A percentile compares a stretch with the other conserved stretches of the same genome.
These are phyloP conservation scores for Drosophila pruinosa DNA, from an alignment of 1,140 invertebrate species.

Conservation along the genomic window DNA sequence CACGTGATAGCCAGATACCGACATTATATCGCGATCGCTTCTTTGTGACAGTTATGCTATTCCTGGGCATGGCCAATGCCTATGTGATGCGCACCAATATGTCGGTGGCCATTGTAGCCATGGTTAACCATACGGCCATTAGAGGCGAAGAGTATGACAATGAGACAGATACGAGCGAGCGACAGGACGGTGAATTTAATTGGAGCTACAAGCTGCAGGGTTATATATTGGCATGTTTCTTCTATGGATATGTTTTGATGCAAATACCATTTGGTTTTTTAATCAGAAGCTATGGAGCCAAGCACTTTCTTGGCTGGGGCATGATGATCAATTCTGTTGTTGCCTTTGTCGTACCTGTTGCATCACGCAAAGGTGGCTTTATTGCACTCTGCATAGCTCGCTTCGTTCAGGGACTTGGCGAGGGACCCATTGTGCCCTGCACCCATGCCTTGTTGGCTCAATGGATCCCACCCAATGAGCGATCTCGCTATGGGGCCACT, in stretches of 20 bases:
- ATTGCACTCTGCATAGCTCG: slow-evolving; percentile 83
- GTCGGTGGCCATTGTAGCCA: slow-evolving; percentile 97
- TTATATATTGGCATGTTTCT: slow-evolving; percentile 92
- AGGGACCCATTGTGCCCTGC: slow-evolving; percentile 93
- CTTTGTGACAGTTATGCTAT: slow-evolving; percentile 92
- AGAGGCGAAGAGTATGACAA: slow-evolving; percentile 70
- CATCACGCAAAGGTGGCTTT: slow-evolving; percentile 86
- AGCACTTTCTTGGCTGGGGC: slow-evolving; percentile 91
- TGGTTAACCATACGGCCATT: slow-evolving; percentile 92
- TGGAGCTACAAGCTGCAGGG: slow-evolving; percentile 90
- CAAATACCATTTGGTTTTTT: slow-evolving; percentile 92
- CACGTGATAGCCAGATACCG: slow-evolving; percentile 9
- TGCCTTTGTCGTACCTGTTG: slow-evolving; percentile 88
- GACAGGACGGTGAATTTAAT: slow-evolving; percentile 86
- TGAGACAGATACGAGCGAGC: slow-evolving; percentile 85
- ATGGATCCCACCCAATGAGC: slow-evolving; percentile 93
- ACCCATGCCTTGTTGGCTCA: slow-evolving; percentile 92
- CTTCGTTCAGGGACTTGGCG: slow-evolving; percentile 92
- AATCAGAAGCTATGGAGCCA: slow-evolving; percentile 91
- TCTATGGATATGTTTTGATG: slow-evolving; percentile 94
- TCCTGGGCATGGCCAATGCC: slow-evolving; percentile 94
- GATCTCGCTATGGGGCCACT: slow-evolving; percentile 92
- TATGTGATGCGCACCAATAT: slow-evolving; percentile 97
- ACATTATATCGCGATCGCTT: slow-evolving; percentile 85
- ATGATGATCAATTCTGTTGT: slow-evolving; percentile 94